Evolutionary conservation across 2,888 invertebrate species (phyloP), one percentile per base, ranked within the genome.

Genomic region (Ormyrus pomaceus): DNA sequence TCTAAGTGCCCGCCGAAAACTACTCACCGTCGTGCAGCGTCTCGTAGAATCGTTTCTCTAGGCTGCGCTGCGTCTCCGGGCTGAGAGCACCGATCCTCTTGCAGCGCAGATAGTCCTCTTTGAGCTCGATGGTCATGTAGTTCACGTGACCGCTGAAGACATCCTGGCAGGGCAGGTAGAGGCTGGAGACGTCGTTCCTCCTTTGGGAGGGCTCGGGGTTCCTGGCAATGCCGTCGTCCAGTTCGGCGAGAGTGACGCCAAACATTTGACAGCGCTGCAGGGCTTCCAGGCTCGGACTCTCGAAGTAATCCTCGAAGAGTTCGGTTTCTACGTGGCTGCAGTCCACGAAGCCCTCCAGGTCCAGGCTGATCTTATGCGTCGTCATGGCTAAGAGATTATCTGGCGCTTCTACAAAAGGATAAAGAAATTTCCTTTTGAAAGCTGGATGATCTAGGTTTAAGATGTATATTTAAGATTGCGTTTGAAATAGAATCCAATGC

Each of bases 251-350:
- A 34, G 62, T 73, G 5, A 69, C 62, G 5, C 79, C 73, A 10
- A 62, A 9, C 6, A 11, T 68, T 5, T 68, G 64, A 13, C 78
- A 78, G 5, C 73, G 72, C 6, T 56, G 55, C 50, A 78, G 19
- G 6, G 73, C 73, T 45, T 62, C 79, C 2, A 34, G 13, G 48
- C 46, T 74, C 45, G 73, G 78, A 6, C 73, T 74, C 8, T 79
- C 73, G 9, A 64, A 71, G 46, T 51, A 51, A 5, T 79, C 79
- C 1, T 74, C 62, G 48, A 55, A 66, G 7, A 56, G 2, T 11
- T 78, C 68, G 0, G 10, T 61, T 13, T 75, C 70, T 13, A 79
- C 65, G 64, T 75, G 75, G 10, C 59, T 59, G 55, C 75, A 79
- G 0, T 75, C 70, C 5, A 79, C 70, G 19, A 58, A 79, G 7